A percentile compares a stretch with the other conserved stretches of the same genome.
These are phyloP conservation scores for Zaprionus capensis DNA, from an alignment of 1,140 invertebrate species.

Conservation along the genomic window DNA sequence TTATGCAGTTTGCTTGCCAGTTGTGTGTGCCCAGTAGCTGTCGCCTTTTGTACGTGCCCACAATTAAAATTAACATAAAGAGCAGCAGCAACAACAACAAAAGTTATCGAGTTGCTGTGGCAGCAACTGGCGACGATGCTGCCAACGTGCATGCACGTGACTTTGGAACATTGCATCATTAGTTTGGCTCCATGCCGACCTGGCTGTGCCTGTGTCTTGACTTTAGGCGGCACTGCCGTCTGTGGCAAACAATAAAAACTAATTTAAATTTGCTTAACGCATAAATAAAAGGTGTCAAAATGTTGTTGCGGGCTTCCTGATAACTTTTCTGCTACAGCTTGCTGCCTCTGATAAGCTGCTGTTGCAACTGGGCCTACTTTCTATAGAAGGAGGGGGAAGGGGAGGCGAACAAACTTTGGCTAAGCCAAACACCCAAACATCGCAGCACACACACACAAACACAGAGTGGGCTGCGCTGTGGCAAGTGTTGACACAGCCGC, in stretches of 20 bases:
- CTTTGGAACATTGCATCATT: constrained; percentile 72
- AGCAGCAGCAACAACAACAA: constrained; percentile 29
- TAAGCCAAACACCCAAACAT: constrained; percentile 12
- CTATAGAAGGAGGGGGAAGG: not conserved
- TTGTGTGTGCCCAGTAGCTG: constrained; percentile 31
- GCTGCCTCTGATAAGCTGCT: constrained; percentile 14
- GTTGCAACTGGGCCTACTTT: constrained; percentile 28
- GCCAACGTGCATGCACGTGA: constrained; percentile 66
- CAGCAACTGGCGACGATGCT: constrained; percentile 57
- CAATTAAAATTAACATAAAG: constrained; percentile 74
- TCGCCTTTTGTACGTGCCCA: constrained; percentile 65
- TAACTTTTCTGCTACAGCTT: constrained; percentile 30
- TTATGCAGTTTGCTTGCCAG: constrained; percentile 71
- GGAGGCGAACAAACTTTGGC: constrained; percentile 27
- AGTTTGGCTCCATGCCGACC: constrained; percentile 42
- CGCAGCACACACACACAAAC: not conserved
- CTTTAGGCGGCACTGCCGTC: not conserved
- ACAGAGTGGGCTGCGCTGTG: too few relatives aligned
- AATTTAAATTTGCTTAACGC: constrained; percentile 80
- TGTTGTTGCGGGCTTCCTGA: constrained; percentile 55
- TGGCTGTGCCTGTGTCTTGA: not conserved
- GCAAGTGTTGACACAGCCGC: constrained; percentile 55
- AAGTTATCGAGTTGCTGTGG: constrained; percentile 37
- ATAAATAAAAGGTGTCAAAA: constrained; percentile 75
- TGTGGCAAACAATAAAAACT: constrained; percentile 75